A percentile compares a stretch with the other conserved stretches of the same genome.
These are phyloP conservation scores for Drosophila bunnanda DNA, from an alignment of 2,888 invertebrate genomes.

Conservation along the genomic window DNA sequence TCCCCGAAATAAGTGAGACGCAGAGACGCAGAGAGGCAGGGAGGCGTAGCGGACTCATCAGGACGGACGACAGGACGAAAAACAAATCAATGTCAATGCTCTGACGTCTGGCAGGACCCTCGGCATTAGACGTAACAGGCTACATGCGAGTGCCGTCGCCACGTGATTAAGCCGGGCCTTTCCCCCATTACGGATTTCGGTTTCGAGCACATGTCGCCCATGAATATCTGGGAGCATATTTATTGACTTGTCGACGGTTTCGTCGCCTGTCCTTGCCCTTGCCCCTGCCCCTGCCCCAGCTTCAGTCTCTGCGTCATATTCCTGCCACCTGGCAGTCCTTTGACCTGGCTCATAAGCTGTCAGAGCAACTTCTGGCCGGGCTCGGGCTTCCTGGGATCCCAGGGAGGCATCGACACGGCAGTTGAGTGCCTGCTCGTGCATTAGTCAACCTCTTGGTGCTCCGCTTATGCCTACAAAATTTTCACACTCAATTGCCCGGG, in stretches of 20 bases:
- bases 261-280: slow-evolving; percentile 18
- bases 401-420: slow-evolving; percentile 55
- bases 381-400: neutral
- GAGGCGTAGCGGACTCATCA: slow-evolving; percentile 29
- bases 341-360: slow-evolving; percentile 71
- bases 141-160: slow-evolving; percentile 47
- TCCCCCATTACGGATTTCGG: slow-evolving; percentile 15
- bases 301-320: slow-evolving; percentile 2
- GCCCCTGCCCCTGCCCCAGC: slow-evolving; percentile 1
- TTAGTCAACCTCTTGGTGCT: slow-evolving; percentile 56
- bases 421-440: slow-evolving; percentile 77
- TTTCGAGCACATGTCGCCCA: slow-evolving; percentile 46
- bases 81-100: slow-evolving; percentile 73
- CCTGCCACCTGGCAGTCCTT: slow-evolving; percentile 41
- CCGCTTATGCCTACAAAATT: slow-evolving; percentile 68
- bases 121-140: slow-evolving; percentile 23
- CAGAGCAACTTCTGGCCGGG: slow-evolving; percentile 45
- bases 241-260: slow-evolving; percentile 72
- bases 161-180: slow-evolving; percentile 60
- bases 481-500: slow-evolving; percentile 78
- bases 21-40: slow-evolving; percentile 44
- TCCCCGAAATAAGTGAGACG: slow-evolving; percentile 66
- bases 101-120: slow-evolving; percentile 45
- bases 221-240: slow-evolving; percentile 72
- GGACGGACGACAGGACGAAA: slow-evolving; percentile 23